Percentiles rank a stretch among this genome's conserved stretches.
These are phyloP conservation scores for Acropora yongei DNA, from an alignment of 64 coral and sea anemone species.

Conservation along the genomic window DNA sequence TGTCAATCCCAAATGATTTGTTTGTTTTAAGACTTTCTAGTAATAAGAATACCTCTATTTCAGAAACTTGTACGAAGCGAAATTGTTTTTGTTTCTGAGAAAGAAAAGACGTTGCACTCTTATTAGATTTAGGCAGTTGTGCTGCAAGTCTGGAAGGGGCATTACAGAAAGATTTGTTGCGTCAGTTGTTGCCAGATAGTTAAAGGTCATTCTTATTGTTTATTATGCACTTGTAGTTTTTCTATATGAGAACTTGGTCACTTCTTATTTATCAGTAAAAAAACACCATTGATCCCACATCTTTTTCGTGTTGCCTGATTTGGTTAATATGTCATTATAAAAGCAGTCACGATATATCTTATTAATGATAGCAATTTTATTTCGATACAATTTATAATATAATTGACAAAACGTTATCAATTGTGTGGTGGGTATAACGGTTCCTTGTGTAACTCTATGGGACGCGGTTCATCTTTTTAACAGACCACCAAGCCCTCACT, in stretches of 20 bases:
- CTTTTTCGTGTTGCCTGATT: slow-evolving; percentile 45
- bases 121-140: slow-evolving; percentile 51
- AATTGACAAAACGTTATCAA: too few relatives aligned
- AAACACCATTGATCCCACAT: background rate
- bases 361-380: slow-evolving; percentile 55
- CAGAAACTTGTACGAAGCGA: slow-evolving; percentile 16
- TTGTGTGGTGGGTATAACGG: background rate
- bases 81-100: slow-evolving; percentile 23
- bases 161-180: slow-evolving; percentile 44
- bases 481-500: slow-evolving; percentile 27
- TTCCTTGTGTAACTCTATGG: slow-evolving; percentile 29
- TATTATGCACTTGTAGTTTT: slow-evolving; percentile 27
- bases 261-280: slow-evolving; percentile 54
- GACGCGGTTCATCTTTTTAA: slow-evolving; percentile 18
- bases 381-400: slow-evolving; percentile 39
- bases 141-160: slow-evolving; percentile 50
- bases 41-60: slow-evolving; percentile 31
- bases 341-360: slow-evolving; percentile 51
- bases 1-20: slow-evolving; percentile 29
- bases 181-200: slow-evolving; percentile 45
- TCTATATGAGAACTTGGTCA: slow-evolving; percentile 36
- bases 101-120: slow-evolving; percentile 12
- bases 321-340: slow-evolving; percentile 61
- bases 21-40: slow-evolving; percentile 2
- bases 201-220: slow-evolving; percentile 34